A percentile compares a stretch with the other conserved stretches of the same genome.
These are phyloP conservation scores for Montipora sp. DNA, from an alignment of 64 coral and sea anemone species.

Conservation along the genomic window DNA sequence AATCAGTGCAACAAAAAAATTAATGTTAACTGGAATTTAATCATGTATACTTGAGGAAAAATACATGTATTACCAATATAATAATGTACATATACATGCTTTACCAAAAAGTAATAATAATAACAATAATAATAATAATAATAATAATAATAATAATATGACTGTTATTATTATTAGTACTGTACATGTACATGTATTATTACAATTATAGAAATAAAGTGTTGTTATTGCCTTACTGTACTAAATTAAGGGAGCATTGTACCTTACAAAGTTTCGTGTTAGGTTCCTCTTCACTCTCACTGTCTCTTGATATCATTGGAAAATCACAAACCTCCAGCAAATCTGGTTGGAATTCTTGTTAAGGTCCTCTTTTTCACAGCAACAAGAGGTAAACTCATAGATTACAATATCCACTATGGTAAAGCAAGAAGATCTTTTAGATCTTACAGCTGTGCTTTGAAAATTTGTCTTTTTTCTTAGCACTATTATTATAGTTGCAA, in stretches of 20 bases:
- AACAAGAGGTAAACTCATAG: background rate
- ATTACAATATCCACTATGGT: too few relatives aligned
- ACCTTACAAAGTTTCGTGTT: background rate
- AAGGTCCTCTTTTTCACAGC: background rate
- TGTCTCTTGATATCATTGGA: constrained; percentile 5
- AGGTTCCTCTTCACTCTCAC: background rate
- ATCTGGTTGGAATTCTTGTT: constrained; percentile 55
- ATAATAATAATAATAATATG: too few relatives aligned
- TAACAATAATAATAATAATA: background rate
- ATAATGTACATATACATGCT: too few relatives aligned
- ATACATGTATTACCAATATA: background rate
- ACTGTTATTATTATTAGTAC: too few relatives aligned
- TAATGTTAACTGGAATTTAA: background rate
- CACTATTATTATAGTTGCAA: too few relatives aligned
- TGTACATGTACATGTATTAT: too few relatives aligned
- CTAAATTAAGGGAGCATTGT: background rate
- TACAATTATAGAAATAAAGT: too few relatives aligned
- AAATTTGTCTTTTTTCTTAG: too few relatives aligned
- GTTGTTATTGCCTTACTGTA: too few relatives aligned
- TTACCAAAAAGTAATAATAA: too few relatives aligned
- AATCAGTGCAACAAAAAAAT: background rate
- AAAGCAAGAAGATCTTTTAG: too few relatives aligned
- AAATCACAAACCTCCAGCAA: constrained; percentile 85
- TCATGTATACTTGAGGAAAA: background rate
- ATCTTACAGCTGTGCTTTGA: too few relatives aligned